A percentile compares a stretch with the other conserved stretches of the same genome.
phyloP scores from a whole-genome alignment of 2,797 vertebrate genomes.

The Eurystomus glaucurus region DNA sequence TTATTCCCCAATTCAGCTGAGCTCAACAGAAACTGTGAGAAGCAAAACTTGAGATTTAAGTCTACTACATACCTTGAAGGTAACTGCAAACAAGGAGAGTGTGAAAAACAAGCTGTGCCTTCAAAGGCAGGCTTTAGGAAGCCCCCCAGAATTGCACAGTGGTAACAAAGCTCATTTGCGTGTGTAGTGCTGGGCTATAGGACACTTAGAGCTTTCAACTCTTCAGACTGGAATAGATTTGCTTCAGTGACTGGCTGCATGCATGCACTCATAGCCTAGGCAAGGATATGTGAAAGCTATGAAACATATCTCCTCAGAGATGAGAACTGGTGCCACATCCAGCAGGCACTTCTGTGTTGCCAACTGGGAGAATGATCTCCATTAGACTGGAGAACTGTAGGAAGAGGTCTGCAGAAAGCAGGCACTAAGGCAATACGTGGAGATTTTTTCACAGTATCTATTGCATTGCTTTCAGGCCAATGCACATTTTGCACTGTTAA shows the following conservation, averaged over 20 bases:
- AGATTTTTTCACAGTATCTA: background rate
- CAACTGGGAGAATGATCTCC: background rate
- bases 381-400: background rate
- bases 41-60: background rate
- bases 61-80: background rate
- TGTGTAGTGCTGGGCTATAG: background rate
- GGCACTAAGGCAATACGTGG: rapidly evolving
- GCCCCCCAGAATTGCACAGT: background rate
- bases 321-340: background rate
- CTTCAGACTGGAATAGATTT: background rate
- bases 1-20: background rate
- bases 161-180: background rate
- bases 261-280: background rate
- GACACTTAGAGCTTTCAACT: background rate
- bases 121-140: background rate
- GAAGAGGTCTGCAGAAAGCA: background rate
- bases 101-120: background rate
- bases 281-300: background rate
- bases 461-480: background rate
- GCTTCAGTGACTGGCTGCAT: background rate
- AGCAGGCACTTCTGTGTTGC: background rate
- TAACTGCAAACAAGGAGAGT: background rate
- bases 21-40: background rate
- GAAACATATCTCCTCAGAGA: background rate
- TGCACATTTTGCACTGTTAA: background rate